Conservation (phyloP, 2,888 invertebrate species). For the Crepidodera aurea region DNA sequence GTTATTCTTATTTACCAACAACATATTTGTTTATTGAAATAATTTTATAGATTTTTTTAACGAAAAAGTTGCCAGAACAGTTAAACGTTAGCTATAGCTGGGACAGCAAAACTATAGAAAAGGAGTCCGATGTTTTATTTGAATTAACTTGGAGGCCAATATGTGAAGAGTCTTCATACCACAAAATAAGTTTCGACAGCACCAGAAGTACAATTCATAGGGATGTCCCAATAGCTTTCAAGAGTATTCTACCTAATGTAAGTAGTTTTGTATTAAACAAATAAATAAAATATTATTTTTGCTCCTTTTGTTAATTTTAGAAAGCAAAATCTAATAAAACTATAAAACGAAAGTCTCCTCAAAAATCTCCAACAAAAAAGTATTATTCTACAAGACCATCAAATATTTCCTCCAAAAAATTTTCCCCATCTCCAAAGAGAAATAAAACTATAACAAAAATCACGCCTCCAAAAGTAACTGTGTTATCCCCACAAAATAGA, state of each 20-base stretch:
- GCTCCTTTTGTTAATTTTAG: not conserved
- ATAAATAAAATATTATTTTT: not conserved
- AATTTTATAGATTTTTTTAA: conserved; percentile 62
- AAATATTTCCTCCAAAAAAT: conserved; percentile 32
- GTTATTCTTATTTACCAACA: too few species aligned
- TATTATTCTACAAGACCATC: conserved; percentile 32
- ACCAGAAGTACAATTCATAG: conserved; percentile 68
- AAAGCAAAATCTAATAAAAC: conserved; percentile 9
- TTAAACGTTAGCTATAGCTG: conserved; percentile 67
- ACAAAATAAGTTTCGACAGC: conserved; percentile 69
- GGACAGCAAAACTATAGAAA: conserved; percentile 65
- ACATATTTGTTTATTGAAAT: not conserved
- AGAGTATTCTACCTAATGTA: conserved; percentile 62
- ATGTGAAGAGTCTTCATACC: conserved; percentile 68
- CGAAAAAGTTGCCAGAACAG: conserved; percentile 66
- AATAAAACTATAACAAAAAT: conserved; percentile 2
- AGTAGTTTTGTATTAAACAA: conserved; percentile 18
- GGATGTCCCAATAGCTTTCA: conserved; percentile 72
- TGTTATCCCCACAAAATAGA: not conserved
- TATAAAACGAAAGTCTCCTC: conserved; percentile 4
- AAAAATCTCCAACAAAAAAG: conserved; percentile 40
- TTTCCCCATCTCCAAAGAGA: conserved; percentile 26
- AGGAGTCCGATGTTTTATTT: conserved; percentile 65
- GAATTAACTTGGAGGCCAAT: conserved; percentile 72
- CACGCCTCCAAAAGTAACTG: not conserved